Conservation (phyloP, 2,113 vertebrate genomes). For the Myotis davidii region DNA sequence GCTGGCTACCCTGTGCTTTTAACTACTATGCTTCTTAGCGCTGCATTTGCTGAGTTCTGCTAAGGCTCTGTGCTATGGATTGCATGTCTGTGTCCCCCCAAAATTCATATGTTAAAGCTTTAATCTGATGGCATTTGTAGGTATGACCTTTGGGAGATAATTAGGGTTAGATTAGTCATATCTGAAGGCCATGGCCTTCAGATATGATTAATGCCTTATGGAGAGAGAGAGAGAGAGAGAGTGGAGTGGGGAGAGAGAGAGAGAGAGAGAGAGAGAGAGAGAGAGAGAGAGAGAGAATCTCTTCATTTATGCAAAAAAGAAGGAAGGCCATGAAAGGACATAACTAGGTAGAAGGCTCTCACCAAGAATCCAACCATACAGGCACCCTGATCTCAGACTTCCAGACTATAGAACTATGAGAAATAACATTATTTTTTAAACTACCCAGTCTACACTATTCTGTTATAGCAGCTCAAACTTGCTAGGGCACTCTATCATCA, state of each 20-base stretch:
- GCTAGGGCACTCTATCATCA: background rate
- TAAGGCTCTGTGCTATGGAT: background rate
- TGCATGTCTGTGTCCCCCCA: background rate
- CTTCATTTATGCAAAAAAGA: background rate
- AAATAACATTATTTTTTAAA: background rate
- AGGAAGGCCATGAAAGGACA: background rate
- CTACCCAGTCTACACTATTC: background rate
- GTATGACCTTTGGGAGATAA: background rate
- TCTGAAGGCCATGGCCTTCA: background rate
- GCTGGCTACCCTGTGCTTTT: background rate
- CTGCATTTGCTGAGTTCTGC: background rate
- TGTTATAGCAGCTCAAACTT: background rate
- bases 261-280: background rate
- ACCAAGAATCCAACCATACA: background rate
- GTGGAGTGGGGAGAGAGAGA: background rate
- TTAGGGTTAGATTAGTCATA: background rate
- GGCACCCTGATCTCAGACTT: background rate
- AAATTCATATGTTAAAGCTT: background rate
- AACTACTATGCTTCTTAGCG: background rate
- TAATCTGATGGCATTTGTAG: background rate
- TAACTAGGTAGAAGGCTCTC: background rate
- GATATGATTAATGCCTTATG: background rate
- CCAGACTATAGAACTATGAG: background rate
- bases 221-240: background rate
- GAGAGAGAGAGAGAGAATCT: background rate